Percentiles rank a stretch among this genome's conserved stretches.
Conservation (phyloP, 2,888 invertebrate genomes). For the Cheilosia vulpina region DNA sequence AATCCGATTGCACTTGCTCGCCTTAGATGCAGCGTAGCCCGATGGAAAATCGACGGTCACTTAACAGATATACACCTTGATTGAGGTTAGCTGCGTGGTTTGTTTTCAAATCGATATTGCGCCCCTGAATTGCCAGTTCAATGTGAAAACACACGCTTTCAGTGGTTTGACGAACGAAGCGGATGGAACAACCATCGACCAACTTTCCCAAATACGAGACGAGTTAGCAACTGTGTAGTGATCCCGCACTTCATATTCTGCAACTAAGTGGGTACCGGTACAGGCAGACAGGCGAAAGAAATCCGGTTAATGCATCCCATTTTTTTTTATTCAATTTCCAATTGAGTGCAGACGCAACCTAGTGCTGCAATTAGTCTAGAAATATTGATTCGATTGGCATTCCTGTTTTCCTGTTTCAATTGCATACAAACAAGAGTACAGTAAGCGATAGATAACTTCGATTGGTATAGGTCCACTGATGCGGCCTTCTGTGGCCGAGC, state of each 20-base stretch:
- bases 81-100: not conserved
- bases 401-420: constrained; percentile 43
- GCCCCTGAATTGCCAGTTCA: constrained; percentile 14
- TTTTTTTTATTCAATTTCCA: constrained; percentile 13
- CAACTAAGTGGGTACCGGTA: constrained; percentile 26
- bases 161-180: not conserved
- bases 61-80: not conserved
- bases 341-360: constrained; percentile 40
- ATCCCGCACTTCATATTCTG: not conserved
- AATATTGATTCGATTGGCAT: constrained; percentile 53
- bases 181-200: not conserved
- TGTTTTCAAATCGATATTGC: not conserved
- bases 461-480: not conserved
- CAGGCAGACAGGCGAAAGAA: constrained; percentile 1
- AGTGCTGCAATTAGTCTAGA: constrained; percentile 65
- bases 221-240: constrained; percentile 11
- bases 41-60: constrained; percentile 10
- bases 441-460: not conserved
- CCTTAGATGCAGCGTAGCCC: constrained; percentile 29
- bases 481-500: not conserved
- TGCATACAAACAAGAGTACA: not conserved
- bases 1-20: constrained; percentile 36
- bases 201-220: not conserved
- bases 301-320: constrained; percentile 42
- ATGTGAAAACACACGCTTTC: not conserved